These are phyloP conservation scores for Hirundo rustica DNA, from an alignment of 2,797 vertebrate genomes.

Conservation along the genomic window DNA sequence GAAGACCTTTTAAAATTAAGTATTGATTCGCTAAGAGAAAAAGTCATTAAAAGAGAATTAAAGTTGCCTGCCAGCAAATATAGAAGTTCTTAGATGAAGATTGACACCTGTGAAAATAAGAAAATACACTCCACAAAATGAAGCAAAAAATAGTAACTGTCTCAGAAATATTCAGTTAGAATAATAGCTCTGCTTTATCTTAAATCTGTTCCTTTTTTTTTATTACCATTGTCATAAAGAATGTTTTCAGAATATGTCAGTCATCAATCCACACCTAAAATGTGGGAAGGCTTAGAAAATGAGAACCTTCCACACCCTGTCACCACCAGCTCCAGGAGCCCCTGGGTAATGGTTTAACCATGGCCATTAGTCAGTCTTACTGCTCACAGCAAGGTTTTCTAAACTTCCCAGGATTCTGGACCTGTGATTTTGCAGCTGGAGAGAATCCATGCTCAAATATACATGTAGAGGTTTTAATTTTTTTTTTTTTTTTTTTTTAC, in stretches of 20 bases:
- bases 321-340: not conserved
- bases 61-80: constrained; percentile 56
- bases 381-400: not conserved
- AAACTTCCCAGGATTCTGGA: not conserved
- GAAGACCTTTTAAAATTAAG: constrained; percentile 68
- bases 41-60: constrained; percentile 71
- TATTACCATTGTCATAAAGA: not conserved
- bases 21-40: constrained; percentile 68
- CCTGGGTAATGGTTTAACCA: not conserved
- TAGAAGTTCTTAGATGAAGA: constrained; percentile 56
- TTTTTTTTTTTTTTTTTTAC: not conserved
- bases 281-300: not conserved
- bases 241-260: not conserved
- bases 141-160: constrained; percentile 35
- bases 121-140: constrained; percentile 31
- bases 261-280: not conserved
- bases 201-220: not conserved
- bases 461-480: not conserved
- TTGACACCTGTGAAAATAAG: constrained; percentile 54
- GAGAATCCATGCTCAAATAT: not conserved
- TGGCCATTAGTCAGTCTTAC: not conserved
- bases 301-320: not conserved
- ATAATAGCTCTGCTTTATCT: constrained; percentile 14
- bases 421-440: not conserved
- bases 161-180: not conserved